A percentile compares a stretch with the other conserved stretches of the same genome.
phyloP scores from a whole-genome alignment of 2,888 invertebrate species.

The Heterodera filipjevi region DNA sequence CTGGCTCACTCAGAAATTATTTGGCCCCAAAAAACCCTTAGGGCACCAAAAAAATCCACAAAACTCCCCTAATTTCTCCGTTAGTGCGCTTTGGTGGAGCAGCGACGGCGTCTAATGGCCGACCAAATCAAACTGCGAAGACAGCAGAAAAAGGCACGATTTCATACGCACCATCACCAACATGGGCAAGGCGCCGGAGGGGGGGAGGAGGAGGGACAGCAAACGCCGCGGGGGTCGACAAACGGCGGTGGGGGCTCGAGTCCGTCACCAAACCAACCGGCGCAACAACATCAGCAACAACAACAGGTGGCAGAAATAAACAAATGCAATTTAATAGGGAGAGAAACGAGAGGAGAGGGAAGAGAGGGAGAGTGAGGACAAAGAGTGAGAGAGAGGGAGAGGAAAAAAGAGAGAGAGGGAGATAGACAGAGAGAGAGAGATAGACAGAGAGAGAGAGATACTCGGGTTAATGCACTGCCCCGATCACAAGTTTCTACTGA shows the following conservation, averaged over 20 bases:
- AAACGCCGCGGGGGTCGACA: background rate
- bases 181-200: background rate
- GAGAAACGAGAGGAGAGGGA: no score
- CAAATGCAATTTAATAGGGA: no score
- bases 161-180: background rate
- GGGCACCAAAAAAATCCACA: no score
- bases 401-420: background rate
- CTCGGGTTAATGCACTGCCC: no score
- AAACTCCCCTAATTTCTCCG: constrained; percentile 42
- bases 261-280: constrained; percentile 1
- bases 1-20: no score
- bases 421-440: no score
- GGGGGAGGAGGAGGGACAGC: background rate
- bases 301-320: constrained; percentile 8
- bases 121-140: constrained; percentile 61
- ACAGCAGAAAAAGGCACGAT: constrained; percentile 46
- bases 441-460: no score
- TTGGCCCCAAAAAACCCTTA: no score
- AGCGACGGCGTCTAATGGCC: constrained; percentile 60
- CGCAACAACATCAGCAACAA: constrained; percentile 20
- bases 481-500: no score
- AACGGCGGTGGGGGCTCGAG: background rate
- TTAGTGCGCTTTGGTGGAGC: constrained; percentile 60
- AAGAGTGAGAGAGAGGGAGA: background rate
- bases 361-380: no score